These are phyloP conservation scores for Hestina assimilis DNA, from an alignment of 1,140 invertebrate genomes.

Conservation along the genomic window DNA sequence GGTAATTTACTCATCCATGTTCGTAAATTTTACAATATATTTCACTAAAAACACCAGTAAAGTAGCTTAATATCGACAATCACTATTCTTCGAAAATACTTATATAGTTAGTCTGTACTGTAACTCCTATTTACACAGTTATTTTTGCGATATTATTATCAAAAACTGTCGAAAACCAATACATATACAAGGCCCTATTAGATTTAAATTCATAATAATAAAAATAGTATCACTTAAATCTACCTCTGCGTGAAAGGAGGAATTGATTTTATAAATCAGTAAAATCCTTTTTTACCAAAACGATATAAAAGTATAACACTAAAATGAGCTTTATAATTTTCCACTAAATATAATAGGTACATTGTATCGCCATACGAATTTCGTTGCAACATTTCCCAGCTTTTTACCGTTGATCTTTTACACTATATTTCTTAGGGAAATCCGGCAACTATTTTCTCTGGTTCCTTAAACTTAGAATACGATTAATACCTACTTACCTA, in stretches of 20 bases:
- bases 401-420: background rate
- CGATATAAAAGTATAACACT: no score
- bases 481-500: background rate
- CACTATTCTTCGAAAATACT: constrained; percentile 23
- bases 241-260: constrained; percentile 16
- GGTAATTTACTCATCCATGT: no score
- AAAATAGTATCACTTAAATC: constrained; percentile 18
- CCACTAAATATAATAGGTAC: no score
- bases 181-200: constrained; percentile 2
- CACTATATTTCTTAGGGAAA: no score
- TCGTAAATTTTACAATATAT: no score
- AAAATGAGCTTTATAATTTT: no score
- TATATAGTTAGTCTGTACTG: constrained; percentile 9
- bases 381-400: background rate
- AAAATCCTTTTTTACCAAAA: background rate
- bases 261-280: constrained; percentile 17
- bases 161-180: constrained; percentile 4
- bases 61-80: background rate
- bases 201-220: background rate
- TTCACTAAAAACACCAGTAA: no score
- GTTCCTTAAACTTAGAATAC: constrained; percentile 3
- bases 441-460: background rate
- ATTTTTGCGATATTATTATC: constrained; percentile 16
- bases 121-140: constrained; percentile 24
- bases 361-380: no score